These are phyloP conservation scores for Calliphora vicina DNA, from an alignment of 1,140 invertebrate genomes.

Conservation along the genomic window DNA sequence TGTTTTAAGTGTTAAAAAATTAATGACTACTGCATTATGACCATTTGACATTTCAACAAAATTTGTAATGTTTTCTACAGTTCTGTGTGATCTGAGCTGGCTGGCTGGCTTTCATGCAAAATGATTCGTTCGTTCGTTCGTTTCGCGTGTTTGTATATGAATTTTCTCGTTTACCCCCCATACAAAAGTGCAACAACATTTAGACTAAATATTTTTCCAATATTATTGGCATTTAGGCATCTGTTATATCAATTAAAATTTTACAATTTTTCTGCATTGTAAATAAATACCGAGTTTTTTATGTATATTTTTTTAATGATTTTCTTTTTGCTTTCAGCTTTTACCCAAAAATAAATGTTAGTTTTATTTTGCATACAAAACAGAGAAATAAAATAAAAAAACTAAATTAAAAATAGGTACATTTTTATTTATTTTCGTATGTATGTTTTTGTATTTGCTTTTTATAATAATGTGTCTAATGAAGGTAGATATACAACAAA, in stretches of 20 bases:
- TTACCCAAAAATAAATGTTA: not conserved
- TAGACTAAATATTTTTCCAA: not conserved
- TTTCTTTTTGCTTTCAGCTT: not conserved
- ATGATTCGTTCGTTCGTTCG: too few relatives aligned
- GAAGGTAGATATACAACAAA: not conserved
- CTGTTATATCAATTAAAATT: constrained; percentile 1
- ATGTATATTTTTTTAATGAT: not conserved
- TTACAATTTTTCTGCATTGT: not conserved
- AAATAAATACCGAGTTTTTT: constrained; percentile 1
- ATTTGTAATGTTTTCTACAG: not conserved
- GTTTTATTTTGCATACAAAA: not conserved
- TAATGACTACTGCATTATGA: constrained; percentile 16
- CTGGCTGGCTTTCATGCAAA: not conserved
- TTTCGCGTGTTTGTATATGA: too few relatives aligned
- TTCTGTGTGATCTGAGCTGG: too few relatives aligned
- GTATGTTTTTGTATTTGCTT: not conserved
- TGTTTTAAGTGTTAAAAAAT: constrained; percentile 15
- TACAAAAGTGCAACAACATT: not conserved
- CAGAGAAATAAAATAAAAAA: too few relatives aligned
- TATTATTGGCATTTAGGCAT: constrained; percentile 5
- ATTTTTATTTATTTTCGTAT: not conserved
- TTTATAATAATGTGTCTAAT: not conserved
- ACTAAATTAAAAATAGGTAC: not conserved
- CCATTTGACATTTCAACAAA: constrained; percentile 6
- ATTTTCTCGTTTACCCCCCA: too few relatives aligned